These are phyloP conservation scores for Exephanes ischioxanthus DNA, from an alignment of 2,888 invertebrate species.

Conservation along the genomic window DNA sequence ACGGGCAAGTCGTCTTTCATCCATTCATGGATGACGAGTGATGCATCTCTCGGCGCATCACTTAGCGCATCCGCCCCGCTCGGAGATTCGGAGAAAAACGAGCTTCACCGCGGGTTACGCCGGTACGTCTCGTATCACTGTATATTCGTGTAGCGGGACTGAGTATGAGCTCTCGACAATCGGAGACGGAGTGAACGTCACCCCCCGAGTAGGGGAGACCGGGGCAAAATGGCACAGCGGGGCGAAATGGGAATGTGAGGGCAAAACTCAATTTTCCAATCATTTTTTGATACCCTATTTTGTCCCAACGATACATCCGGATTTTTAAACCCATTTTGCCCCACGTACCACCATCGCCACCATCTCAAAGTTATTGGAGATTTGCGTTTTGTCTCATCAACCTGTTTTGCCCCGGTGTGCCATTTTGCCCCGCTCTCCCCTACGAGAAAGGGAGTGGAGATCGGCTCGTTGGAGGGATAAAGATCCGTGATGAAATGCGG, in stretches of 20 bases:
- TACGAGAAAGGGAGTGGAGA: constrained; percentile 57
- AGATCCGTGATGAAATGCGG: constrained; percentile 62
- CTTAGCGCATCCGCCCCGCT: constrained; percentile 17
- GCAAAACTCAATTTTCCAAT: too few species aligned
- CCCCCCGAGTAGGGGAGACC: too few species aligned
- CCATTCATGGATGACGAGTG: constrained; percentile 66
- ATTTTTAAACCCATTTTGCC: too few species aligned
- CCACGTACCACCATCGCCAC: too few species aligned
- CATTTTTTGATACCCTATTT: too few species aligned
- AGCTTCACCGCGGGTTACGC: background rate
- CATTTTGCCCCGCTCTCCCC: too few species aligned
- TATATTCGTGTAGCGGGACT: background rate
- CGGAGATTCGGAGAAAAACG: constrained; percentile 14
- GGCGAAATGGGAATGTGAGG: too few species aligned
- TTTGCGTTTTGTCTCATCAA: too few species aligned
- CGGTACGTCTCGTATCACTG: background rate
- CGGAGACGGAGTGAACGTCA: constrained; percentile 43
- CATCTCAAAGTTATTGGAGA: too few species aligned
- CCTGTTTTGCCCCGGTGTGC: too few species aligned
- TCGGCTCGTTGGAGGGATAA: constrained; percentile 60
- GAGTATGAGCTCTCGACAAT: constrained; percentile 42
- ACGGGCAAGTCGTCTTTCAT: constrained; percentile 50
- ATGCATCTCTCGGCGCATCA: constrained; percentile 21
- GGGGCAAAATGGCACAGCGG: too few species aligned
- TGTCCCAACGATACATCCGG: too few species aligned